Conservation (phyloP, 2,888 invertebrate genomes). For the Trichopoda pennipes region DNA sequence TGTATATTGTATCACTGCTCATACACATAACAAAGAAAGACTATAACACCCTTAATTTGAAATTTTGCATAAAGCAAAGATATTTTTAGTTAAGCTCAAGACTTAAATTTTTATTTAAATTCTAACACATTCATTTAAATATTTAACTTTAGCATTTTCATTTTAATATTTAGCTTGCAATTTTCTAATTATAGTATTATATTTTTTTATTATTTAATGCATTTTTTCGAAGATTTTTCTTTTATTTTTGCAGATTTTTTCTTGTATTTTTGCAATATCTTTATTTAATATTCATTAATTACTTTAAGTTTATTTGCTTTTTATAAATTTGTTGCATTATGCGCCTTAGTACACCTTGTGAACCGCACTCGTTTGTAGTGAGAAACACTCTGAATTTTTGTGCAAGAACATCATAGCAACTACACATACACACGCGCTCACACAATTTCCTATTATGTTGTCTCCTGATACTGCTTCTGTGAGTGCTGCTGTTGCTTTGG, state of each 20-base stretch:
- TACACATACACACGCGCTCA: neutral
- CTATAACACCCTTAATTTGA: constrained; percentile 43
- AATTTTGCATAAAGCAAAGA: constrained; percentile 3
- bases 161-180: neutral
- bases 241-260: neutral
- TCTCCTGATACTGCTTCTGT: constrained; percentile 17
- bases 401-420: constrained; percentile 36
- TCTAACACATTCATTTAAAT: neutral
- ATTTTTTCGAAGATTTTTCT: neutral
- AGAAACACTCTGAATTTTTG: constrained; percentile 69
- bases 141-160: neutral
- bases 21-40: neutral
- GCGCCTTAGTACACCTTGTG: constrained; percentile 61
- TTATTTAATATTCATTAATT: neutral
- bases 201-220: constrained; percentile 14
- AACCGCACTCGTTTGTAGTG: constrained; percentile 71
- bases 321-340: constrained; percentile 58
- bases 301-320: constrained; percentile 19
- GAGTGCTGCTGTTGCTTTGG: constrained; percentile 53
- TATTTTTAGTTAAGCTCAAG: neutral
- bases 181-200: neutral
- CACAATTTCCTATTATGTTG: constrained; percentile 50
- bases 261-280: too few species aligned
- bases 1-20: neutral
- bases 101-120: neutral